phyloP scores from a whole-genome alignment of 2,888 invertebrate genomes.

The Lithodes maja region DNA sequence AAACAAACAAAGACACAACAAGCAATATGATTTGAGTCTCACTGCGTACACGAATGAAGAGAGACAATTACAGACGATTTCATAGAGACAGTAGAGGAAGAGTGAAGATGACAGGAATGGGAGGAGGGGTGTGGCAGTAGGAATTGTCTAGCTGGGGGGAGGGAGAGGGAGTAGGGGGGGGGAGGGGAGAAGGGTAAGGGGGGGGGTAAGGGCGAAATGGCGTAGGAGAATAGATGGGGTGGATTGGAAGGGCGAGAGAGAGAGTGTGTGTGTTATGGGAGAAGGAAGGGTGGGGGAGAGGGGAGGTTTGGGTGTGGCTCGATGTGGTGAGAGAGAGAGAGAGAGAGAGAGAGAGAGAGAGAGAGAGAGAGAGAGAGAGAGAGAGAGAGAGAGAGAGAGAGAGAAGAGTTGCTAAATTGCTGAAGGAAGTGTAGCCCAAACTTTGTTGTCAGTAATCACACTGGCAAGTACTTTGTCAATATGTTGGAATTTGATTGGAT shows the following conservation, averaged over 20 bases:
- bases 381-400: not conserved
- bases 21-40: too few relatives aligned
- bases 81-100: too few relatives aligned
- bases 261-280: not conserved
- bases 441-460: too few relatives aligned
- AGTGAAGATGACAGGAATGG: too few relatives aligned
- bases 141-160: not conserved
- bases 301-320: not conserved
- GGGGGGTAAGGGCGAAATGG: not conserved
- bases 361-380: not conserved
- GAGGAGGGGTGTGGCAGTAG: too few relatives aligned
- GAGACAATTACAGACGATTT: too few relatives aligned
- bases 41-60: too few relatives aligned
- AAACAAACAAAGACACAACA: too few relatives aligned
- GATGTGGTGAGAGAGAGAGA: not conserved
- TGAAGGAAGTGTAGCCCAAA: too few relatives aligned
- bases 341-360: slow-evolving; percentile 1
- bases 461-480: too few relatives aligned
- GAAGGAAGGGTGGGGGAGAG: not conserved
- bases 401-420: too few relatives aligned
- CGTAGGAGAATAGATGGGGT: not conserved
- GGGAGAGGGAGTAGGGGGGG: not conserved
- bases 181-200: not conserved
- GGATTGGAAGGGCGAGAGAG: not conserved
- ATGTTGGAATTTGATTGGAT: too few relatives aligned